Evolutionary conservation across 2,797 vertebrate genomes (phyloP), one percentile per base, ranked within the genome.

Genomic region (Urosaurus nigricauda): DNA sequence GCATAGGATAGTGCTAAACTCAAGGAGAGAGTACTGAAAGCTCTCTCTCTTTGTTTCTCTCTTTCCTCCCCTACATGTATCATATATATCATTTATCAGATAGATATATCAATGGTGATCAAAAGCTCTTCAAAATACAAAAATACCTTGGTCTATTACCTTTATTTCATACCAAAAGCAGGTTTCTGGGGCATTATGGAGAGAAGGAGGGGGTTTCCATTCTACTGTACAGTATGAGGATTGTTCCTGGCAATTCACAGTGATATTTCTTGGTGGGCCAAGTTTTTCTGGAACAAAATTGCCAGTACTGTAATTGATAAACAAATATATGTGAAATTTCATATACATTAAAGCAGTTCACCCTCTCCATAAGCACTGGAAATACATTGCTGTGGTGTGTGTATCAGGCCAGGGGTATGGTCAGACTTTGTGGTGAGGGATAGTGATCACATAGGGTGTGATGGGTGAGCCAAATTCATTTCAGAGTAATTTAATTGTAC

Each of bases 161-260:
- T 9, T 77, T 19, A 96, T 89, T 91, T 94, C 84, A 73, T 95
- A 96, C 58, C 14, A 0, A 47, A 96, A 91, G 12, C 96, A 96
- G 0, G 0, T 0, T 26, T 47, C 43, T 4, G 1, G 5, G 0
- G 7, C 2, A 32, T 0, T 0, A 0, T 8, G 2, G 3, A 32
- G 91, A 21, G 29, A 89, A 26, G 26, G 8, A 6, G 96, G 96
- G 71, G 24, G 32, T 9, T 77, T 24, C 96, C 96, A 97, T 0
- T 0, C 70, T 79, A 96, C 63, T 79, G 32, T 65, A 79, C 96
- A 96, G 35, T 87, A 11, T 0, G 0, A 53, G n/a, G 84, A 2
- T n/a, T 8, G 40, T 19, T 0, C 0, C 12, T 74, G 88, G 58
- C 95, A 96, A 29, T 2, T 35, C 32, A 13, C 86, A 16, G 65